phyloP scores from a whole-genome alignment of 2,113 vertebrate genomes.

The Panthera tigris region DNA sequence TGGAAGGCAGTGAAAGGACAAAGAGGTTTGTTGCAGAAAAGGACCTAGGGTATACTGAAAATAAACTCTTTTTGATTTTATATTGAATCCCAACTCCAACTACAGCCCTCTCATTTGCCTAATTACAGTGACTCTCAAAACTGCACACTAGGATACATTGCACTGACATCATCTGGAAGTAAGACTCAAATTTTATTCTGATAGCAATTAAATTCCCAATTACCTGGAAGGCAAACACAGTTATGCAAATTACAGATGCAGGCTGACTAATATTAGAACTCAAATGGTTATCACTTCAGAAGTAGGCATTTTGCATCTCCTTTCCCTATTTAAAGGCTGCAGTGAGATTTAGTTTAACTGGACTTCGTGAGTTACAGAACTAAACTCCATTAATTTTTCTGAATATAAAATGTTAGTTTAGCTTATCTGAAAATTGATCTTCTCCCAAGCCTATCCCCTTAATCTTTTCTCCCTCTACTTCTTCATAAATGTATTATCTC shows the following conservation, averaged over 20 bases:
- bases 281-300: conserved; percentile 66
- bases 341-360: conserved; percentile 72
- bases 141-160: conserved; percentile 26
- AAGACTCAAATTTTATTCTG: conserved; percentile 60
- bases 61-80: conserved; percentile 12
- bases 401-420: conserved; percentile 81
- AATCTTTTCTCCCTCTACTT: conserved; percentile 61
- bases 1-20: conserved; percentile 2
- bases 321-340: conserved; percentile 48
- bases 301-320: conserved; percentile 51
- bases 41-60: not conserved
- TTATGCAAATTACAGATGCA: conserved; percentile 67
- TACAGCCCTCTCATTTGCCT: conserved; percentile 28
- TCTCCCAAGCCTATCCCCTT: conserved; percentile 67
- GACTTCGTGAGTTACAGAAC: conserved; percentile 69
- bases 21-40: not conserved
- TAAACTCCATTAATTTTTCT: conserved; percentile 79
- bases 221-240: conserved; percentile 69
- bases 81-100: conserved; percentile 24
- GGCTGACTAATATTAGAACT: conserved; percentile 70
- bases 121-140: conserved; percentile 57
- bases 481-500: conserved; percentile 64
- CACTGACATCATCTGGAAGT: conserved; percentile 59
- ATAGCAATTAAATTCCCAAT: conserved; percentile 72
- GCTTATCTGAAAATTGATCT: conserved; percentile 75